Percentiles rank a stretch among this genome's conserved stretches.
Conservation (phyloP, 2,113 vertebrate species). For the Pogonocichla stellata region DNA sequence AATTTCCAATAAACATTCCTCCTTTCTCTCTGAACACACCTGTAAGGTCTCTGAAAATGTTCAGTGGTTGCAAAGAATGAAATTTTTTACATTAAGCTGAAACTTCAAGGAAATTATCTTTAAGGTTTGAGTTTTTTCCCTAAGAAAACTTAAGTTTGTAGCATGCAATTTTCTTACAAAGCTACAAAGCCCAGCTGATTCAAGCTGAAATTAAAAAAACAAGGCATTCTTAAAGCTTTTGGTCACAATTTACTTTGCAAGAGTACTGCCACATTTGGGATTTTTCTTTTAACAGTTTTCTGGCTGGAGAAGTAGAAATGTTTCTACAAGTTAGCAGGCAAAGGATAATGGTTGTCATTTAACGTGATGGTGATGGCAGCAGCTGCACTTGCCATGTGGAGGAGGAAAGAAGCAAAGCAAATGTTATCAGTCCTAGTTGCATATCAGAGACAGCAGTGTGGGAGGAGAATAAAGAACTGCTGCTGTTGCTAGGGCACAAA, state of each 20-base stretch:
- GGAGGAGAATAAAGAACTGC: conserved; percentile 48
- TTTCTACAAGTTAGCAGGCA: conserved; percentile 46
- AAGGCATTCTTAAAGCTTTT: neutral
- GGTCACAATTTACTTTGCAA: neutral
- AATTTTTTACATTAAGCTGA: neutral
- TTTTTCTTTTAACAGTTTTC: conserved; percentile 45
- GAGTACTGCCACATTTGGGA: neutral
- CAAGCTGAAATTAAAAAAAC: neutral
- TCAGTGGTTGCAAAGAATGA: neutral
- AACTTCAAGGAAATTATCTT: neutral
- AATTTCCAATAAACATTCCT: neutral
- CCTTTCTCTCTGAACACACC: neutral
- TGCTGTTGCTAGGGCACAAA: conserved; percentile 63
- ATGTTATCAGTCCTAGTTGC: conserved; percentile 45
- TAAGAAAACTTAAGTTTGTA: neutral
- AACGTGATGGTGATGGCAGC: conserved; percentile 25
- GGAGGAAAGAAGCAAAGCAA: conserved; percentile 55
- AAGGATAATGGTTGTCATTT: conserved; percentile 46
- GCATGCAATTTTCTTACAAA: neutral
- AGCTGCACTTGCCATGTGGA: conserved; percentile 56
- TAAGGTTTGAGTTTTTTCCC: neutral
- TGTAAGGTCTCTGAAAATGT: neutral
- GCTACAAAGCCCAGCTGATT: neutral
- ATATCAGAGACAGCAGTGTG: conserved; percentile 32
- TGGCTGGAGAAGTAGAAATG: conserved; percentile 13